Evolutionary conservation across 2,888 invertebrate genomes (phyloP), one percentile per base, ranked within the genome.

Genomic region (Gonocerus acuteangulatus): DNA sequence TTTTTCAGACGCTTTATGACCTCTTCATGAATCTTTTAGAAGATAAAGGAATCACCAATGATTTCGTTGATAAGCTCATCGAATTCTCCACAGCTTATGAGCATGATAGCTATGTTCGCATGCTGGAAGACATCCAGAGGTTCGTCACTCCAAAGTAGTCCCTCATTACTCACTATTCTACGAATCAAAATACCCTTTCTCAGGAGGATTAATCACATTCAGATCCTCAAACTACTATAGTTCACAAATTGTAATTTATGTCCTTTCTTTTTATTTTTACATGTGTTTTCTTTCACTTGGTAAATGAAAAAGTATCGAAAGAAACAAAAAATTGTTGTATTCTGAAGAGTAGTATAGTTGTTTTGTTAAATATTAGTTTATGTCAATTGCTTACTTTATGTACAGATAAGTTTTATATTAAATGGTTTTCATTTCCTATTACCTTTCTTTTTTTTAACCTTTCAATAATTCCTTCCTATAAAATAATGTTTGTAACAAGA

Each of bases 11-110:
- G 72, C 77, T 96, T 58, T 96, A 96, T 72, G 95, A 96, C 74
- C 79, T 95, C 49, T 77, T 99, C 67, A 89, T 97, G 86, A 95
- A 95, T 72, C 80, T 94, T 68, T 79, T 99, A 62, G 96, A 96
- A 74, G 97, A 97, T 73, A 91, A 97, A 69, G 97, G 97, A 34
- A 79, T 99, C 64, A 87, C 88, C 71, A 93, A 93, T 71, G 90
- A 93, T 66, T 96, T 99, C 75, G 89, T 85, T 1, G 88, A 90
- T 69, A 89, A 94, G 72, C 73, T 99, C 18, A 83, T 90, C 0
- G 86, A 89, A 65, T 85, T 91, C 73, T 89, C 91, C 72, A 96
- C 97, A 2, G 82, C 84, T 1, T 95, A 95, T 72, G 97, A 99
- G 75, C 96, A 97, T 74, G 79, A 85, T 1, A 85, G 89, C 1